Base-by-base conservation (phyloP, 2,888 invertebrate genomes). In the Pollenia amentaria region DNA sequence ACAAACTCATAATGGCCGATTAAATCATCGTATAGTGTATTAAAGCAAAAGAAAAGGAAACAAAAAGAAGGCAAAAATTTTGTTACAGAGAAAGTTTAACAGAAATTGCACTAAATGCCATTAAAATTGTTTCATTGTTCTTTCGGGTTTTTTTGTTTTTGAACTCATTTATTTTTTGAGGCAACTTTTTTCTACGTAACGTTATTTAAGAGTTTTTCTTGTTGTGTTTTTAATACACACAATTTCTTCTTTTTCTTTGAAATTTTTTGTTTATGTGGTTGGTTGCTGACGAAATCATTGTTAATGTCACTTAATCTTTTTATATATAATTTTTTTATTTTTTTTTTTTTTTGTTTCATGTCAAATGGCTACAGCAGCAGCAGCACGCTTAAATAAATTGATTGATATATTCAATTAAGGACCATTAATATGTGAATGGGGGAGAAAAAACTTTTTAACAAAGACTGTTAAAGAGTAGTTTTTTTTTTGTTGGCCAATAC, bases 381-480 rank as follows among this genome's bases (percentile, higher is more conserved):
- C 84, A 77, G 51, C 62, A 84, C 80, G 84, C 80, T 84, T 77
- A 70, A 77, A 60, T 77, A 84, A 84, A 80, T 81, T 87, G 84
- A 87, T 87, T 84, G 87, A 87, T 87, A 81, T 84, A 87, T 87
- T 87, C 87, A 87, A 87, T 87, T 87, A 87, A 87, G 72, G 18
- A 76, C 64, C 78, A 78, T 78, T 78, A 75, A 82, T 73, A 69
- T 76, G 70, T 46, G 53, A 40, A 78, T 18, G 21, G 60, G 12
- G 29, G 44, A 64, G 2, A 44, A 69, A 21, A 11, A 38, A 60
- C 10, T 69, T 64, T 21, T 42, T 8, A 46, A 29, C 4, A 55
- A 55, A 55, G 57, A 55, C n/a, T 16, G 9, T 11, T 40, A 40
- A 40, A 57, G 55, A 57, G 48, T 42, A 53, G 44, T 38, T 29